A percentile compares a stretch with the other conserved stretches of the same genome.
Evolutionary conservation across 1,140 invertebrate species (phyloP).

Genomic region (Drosophila lini): DNA sequence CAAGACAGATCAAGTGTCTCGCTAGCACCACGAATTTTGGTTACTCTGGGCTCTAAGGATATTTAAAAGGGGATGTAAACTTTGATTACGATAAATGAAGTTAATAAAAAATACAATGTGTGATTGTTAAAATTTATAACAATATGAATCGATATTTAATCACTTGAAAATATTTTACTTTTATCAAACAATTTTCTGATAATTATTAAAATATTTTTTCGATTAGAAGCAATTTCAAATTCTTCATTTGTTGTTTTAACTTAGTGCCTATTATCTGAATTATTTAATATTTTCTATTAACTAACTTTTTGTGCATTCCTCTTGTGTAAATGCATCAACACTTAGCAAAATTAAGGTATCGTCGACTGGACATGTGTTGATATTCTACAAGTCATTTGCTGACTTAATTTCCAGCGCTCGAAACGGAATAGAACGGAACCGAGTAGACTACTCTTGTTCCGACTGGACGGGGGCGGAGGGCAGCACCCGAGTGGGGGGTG

Average conservation of each 20-base stretch:
- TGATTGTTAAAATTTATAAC: background rate
- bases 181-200: too few species aligned
- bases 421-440: conserved; percentile 54
- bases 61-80: background rate
- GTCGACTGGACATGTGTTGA: conserved; percentile 49
- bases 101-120: background rate
- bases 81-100: fast-evolving
- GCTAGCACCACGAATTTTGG: background rate
- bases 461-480: background rate
- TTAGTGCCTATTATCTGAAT: too few species aligned
- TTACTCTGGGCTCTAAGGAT: conserved; percentile 4
- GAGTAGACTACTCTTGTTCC: conserved; percentile 36
- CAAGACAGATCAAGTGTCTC: conserved; percentile 54
- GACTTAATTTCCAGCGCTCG: conserved; percentile 80
- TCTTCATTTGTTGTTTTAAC: too few species aligned
- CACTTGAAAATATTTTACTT: too few species aligned
- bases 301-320: background rate
- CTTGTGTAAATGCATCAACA: background rate
- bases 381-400: conserved; percentile 84
- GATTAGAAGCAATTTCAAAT: too few species aligned
- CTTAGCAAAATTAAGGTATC: background rate
- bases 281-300: too few species aligned
- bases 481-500: conserved; percentile 8
- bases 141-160: too few species aligned
- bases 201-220: too few species aligned